Conservation (phyloP, 2,888 invertebrate genomes). For the Rhamphomyia laevipes region DNA sequence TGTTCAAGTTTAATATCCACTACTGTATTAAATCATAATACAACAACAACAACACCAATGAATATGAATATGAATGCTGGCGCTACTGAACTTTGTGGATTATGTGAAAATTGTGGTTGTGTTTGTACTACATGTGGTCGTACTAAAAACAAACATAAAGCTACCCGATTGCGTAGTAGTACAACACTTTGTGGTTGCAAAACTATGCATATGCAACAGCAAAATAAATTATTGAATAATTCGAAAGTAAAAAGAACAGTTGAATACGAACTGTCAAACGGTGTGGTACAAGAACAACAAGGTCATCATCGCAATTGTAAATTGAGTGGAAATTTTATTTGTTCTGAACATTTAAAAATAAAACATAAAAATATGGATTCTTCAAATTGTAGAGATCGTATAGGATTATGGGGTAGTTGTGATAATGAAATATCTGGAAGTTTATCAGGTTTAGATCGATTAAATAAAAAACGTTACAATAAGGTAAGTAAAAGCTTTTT, state of each 20-base stretch:
- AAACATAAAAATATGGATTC: constrained; percentile 12
- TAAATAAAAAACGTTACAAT: constrained; percentile 28
- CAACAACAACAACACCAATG: no score
- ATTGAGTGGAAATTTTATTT: no score
- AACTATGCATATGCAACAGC: neutral
- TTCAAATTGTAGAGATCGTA: constrained; percentile 25
- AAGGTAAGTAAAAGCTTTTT: constrained; percentile 27
- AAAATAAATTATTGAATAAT: neutral
- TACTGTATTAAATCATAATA: neutral
- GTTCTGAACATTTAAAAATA: no score
- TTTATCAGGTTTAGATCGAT: constrained; percentile 29
- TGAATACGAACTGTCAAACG: constrained; percentile 35
- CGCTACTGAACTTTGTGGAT: no score
- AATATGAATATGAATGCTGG: no score
- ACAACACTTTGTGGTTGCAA: neutral
- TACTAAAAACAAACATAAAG: no score
- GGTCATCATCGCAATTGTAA: no score
- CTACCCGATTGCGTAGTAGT: no score
- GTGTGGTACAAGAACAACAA: constrained; percentile 19
- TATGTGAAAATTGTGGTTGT: no score
- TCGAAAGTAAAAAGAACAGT: constrained; percentile 11
- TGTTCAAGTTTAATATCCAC: neutral
- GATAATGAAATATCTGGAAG: constrained; percentile 30
- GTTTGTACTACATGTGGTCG: no score
- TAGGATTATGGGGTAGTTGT: constrained; percentile 27